Evolutionary conservation across 2,888 invertebrate genomes (phyloP), one percentile per base, ranked within the genome.

Genomic region (Drosophila incognita): DNA sequence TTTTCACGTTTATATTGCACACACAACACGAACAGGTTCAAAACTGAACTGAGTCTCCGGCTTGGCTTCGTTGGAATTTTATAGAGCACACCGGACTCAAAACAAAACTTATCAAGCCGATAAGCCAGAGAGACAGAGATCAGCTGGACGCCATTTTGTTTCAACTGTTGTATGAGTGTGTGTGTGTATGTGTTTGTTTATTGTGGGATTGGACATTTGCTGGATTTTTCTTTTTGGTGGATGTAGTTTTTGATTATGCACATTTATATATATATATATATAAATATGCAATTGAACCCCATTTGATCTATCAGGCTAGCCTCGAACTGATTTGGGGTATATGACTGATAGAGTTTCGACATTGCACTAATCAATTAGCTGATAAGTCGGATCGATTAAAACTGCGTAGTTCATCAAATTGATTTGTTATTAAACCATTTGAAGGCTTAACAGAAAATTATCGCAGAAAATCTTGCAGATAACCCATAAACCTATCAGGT

Each of bases 131-230:
- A 79, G 64, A 73, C 74, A 78, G 78, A 78, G 81, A 79, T 79
- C 81, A 79, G 71, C 53, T 46, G 21, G 71, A n/a, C 72, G 79
- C 80, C 80, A 81, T 81, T 81, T 81, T 81, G 79, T 75, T 81
- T 68, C 51, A 59, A 48, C 40, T 57, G 13, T 33, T 40, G 42
- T 18, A 48, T 31, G 1, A 21, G 4, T 54, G 24, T 27, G 11
- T 64, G 27, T 57, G 2, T 24, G 24, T 24, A 18, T 49, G 15
- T 59, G 53, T 64, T 24, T 69, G 46, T 48, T 31, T 40, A 21
- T 31, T 31, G 29, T 31, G n/a, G 29, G 49, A 38, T 36, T 54
- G 48, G 36, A 29, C 21, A 21, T 57, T 54, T 72, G 58, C 58
- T 58, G 49, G 64, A 58, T 42, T 64, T 65, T 80, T 72, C 64